These are phyloP conservation scores for Scytalopus superciliaris DNA, from an alignment of 2,113 vertebrate genomes.

Conservation along the genomic window DNA sequence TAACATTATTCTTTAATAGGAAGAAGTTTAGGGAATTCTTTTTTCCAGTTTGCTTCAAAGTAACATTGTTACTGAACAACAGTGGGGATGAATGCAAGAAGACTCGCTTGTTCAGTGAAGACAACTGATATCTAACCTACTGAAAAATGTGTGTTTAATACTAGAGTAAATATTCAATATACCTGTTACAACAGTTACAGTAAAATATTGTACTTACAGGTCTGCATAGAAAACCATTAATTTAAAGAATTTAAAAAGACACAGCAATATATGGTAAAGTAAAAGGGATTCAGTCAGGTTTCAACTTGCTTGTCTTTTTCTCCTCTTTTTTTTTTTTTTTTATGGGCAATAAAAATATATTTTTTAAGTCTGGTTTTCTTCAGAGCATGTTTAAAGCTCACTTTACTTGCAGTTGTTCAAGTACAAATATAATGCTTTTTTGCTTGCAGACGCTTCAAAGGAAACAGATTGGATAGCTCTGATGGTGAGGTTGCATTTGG, in stretches of 20 bases:
- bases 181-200: neutral
- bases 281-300: neutral
- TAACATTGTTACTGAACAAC: constrained; percentile 32
- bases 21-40: constrained; percentile 61
- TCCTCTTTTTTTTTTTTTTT: neutral
- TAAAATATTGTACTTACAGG: neutral
- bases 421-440: neutral
- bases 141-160: neutral
- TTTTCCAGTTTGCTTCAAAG: constrained; percentile 45
- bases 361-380: neutral
- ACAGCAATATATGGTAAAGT: neutral
- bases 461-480: neutral
- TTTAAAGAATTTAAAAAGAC: neutral
- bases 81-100: neutral
- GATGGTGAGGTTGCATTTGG: neutral
- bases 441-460: neutral
- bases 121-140: neutral
- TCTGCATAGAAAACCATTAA: neutral
- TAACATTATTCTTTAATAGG: constrained; percentile 72
- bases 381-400: neutral
- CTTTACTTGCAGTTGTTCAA: neutral
- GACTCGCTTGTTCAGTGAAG: neutral
- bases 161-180: neutral
- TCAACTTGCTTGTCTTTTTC: neutral
- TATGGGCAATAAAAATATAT: neutral